Evolutionary conservation across 1,140 invertebrate genomes (phyloP).

Genomic region (Tribolium madens): DNA sequence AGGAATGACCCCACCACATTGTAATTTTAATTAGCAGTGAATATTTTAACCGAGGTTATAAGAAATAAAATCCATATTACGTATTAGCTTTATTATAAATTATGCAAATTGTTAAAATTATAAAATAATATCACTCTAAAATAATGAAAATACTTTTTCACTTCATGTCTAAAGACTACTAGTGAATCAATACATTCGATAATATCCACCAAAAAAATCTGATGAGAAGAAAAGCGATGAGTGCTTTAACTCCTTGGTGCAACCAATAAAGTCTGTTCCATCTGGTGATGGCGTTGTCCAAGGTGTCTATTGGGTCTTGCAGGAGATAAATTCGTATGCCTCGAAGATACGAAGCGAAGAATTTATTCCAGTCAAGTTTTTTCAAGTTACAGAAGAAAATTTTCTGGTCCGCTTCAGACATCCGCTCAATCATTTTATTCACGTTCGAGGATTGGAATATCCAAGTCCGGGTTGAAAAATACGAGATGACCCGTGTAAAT

Average conservation of each 20-base stretch:
- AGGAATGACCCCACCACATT: not conserved
- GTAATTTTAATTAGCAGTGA: not conserved
- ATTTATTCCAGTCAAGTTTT: constrained; percentile 77
- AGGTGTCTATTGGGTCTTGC: constrained; percentile 76
- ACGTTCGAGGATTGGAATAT: constrained; percentile 77
- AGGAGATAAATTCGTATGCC: constrained; percentile 78
- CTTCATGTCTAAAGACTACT: no score
- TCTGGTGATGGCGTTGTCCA: constrained; percentile 71
- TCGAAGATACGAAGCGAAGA: constrained; percentile 74
- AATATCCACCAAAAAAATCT: constrained; percentile 42
- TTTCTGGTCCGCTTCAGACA: constrained; percentile 71
- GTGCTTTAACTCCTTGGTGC: constrained; percentile 66
- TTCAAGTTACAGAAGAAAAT: constrained; percentile 78
- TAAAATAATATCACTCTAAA: constrained; percentile 20
- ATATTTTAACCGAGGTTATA: not conserved
- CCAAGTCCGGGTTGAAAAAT: constrained; percentile 81
- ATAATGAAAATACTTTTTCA: not conserved
- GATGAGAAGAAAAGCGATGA: constrained; percentile 57
- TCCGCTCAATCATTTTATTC: constrained; percentile 68
- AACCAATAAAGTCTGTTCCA: constrained; percentile 70
- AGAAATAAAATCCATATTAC: no score
- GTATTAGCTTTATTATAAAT: not conserved
- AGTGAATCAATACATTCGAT: constrained; percentile 11
- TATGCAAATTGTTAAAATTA: constrained; percentile 9
- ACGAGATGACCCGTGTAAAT: constrained; percentile 77